phyloP scores from a whole-genome alignment of 2,113 vertebrate species.

The Leucosticte australis region DNA sequence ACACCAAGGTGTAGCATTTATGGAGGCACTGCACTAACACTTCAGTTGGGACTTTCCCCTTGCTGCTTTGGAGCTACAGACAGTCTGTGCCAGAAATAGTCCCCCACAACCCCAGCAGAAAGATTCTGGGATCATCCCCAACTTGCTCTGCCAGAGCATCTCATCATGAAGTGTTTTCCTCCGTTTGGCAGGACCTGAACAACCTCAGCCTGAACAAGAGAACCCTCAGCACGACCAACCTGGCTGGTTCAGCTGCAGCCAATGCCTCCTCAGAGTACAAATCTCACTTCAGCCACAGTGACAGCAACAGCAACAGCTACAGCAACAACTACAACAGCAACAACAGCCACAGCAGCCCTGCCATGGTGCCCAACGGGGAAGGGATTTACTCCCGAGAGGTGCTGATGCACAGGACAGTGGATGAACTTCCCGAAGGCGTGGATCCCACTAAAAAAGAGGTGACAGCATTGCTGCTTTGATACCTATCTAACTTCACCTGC shows the following conservation, averaged over 20 bases:
- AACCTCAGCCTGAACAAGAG: slow-evolving; percentile 67
- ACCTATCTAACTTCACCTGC: neutral
- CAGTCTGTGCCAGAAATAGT: neutral
- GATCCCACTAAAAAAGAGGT: slow-evolving; percentile 85
- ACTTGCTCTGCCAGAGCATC: neutral
- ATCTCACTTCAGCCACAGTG: neutral
- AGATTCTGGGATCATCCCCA: neutral
- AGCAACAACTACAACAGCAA: neutral
- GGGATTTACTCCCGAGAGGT: slow-evolving; percentile 57
- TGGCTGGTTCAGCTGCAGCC: neutral
- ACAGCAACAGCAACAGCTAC: neutral
- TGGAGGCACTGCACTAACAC: neutral
- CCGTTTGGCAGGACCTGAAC: slow-evolving; percentile 75
- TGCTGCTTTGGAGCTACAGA: neutral
- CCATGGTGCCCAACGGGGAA: neutral
- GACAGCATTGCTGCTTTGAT: neutral
- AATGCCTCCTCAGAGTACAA: slow-evolving; percentile 6
- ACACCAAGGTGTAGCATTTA: neutral
- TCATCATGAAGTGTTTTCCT: neutral
- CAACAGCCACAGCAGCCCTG: neutral
- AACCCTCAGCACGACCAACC: neutral
- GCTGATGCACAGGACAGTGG: slow-evolving; percentile 71
- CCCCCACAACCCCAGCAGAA: neutral
- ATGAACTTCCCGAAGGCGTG: slow-evolving; percentile 80
- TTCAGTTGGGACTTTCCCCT: neutral